Evolutionary conservation across 1,140 invertebrate species (phyloP).

Genomic region (Radopholus similis): DNA sequence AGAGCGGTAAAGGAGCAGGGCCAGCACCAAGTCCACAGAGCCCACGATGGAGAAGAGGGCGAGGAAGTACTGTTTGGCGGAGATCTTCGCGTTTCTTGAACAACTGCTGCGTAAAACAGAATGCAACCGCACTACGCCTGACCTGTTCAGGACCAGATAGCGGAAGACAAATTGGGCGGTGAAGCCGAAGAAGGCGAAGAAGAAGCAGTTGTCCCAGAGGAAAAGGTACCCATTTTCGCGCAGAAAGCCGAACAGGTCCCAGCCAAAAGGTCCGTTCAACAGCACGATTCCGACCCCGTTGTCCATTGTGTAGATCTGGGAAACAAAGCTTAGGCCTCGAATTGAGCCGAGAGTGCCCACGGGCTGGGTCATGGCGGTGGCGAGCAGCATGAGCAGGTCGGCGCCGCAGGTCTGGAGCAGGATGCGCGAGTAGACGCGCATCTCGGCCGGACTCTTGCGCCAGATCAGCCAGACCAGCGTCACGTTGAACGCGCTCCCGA

Average conservation of each 20-base stretch:
- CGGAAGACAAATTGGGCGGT: not conserved
- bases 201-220: not conserved
- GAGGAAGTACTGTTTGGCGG: not conserved
- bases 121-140: not conserved
- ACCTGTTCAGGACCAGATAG: not conserved
- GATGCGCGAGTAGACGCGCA: not conserved
- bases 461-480: not conserved
- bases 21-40: not conserved
- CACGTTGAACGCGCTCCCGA: too few relatives aligned
- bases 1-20: not conserved
- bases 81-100: not conserved
- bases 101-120: too few relatives aligned
- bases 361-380: not conserved
- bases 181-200: too few relatives aligned
- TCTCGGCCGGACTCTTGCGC: not conserved
- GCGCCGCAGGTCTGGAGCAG: not conserved
- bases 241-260: too few relatives aligned
- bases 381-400: not conserved
- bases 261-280: too few relatives aligned
- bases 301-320: not conserved
- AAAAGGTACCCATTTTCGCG: not conserved
- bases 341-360: too few relatives aligned
- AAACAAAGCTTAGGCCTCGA: too few relatives aligned
- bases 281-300: not conserved
- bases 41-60: not conserved